Conservation (phyloP, 1,140 invertebrate genomes). For the Drosophila nigrodunni region DNA sequence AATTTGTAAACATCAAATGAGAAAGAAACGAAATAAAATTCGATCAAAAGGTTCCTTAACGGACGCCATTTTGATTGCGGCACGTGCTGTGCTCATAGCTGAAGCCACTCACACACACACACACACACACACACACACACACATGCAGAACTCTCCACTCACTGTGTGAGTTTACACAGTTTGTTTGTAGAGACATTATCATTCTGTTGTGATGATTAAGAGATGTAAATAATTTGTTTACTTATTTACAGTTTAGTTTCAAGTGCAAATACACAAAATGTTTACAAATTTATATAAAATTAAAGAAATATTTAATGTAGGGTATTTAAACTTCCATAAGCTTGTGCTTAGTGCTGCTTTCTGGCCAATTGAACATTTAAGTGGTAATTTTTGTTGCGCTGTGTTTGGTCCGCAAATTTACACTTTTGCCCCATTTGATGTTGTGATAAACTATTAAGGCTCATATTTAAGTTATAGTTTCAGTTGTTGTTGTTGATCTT, state of each 20-base stretch:
- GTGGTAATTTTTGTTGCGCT: neutral
- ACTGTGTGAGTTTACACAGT: conserved; percentile 3
- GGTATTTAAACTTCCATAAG: neutral
- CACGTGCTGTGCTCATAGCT: conserved; percentile 34
- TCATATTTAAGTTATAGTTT: conserved; percentile 21
- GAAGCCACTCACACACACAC: neutral
- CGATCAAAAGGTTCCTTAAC: conserved; percentile 30
- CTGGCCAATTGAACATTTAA: conserved; percentile 34
- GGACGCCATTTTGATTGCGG: conserved; percentile 47
- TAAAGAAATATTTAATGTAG: neutral
- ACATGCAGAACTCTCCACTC: conserved; percentile 32
- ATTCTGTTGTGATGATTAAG: neutral
- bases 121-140: neutral
- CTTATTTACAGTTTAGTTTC: neutral
- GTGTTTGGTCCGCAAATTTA: conserved; percentile 49
- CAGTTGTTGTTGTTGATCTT: conserved; percentile 14
- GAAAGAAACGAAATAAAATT: conserved; percentile 17
- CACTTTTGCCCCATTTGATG: conserved; percentile 23
- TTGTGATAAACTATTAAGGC: conserved; percentile 46
- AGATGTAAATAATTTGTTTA: neutral
- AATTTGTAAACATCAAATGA: conserved; percentile 36
- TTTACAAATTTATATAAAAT: no score
- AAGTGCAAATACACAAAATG: neutral
- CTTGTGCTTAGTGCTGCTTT: neutral
- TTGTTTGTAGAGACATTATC: neutral